Evolutionary conservation across 1,140 invertebrate genomes (phyloP).

Genomic region (Apis mellifera): DNA sequence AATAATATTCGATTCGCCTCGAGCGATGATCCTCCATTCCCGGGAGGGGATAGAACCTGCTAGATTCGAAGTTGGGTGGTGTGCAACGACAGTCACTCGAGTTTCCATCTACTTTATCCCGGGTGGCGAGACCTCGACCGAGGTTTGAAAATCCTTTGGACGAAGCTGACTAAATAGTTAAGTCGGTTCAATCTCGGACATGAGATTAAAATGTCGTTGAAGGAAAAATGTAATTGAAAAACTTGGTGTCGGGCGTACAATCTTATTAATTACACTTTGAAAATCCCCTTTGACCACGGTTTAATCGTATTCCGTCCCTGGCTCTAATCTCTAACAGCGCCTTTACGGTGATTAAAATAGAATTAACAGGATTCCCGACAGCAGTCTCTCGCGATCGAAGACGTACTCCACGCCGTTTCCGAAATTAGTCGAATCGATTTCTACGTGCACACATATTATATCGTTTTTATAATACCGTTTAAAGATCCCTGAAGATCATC

Average conservation of each 20-base stretch:
- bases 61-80: constrained; percentile 27
- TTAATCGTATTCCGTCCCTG: background rate
- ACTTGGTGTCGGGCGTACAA: background rate
- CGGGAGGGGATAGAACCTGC: background rate
- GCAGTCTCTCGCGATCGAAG: too few species aligned
- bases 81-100: constrained; percentile 32
- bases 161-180: background rate
- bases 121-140: constrained; percentile 8
- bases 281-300: too few species aligned
- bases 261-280: background rate
- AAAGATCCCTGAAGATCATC: too few species aligned
- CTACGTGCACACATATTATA: too few species aligned
- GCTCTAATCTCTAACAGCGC: background rate
- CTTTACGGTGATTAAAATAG: background rate
- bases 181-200: background rate
- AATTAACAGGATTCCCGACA: too few species aligned
- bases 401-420: background rate
- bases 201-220: background rate
- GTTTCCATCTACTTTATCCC: constrained; percentile 37
- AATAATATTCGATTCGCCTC: background rate
- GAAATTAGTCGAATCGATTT: background rate
- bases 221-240: constrained; percentile 3
- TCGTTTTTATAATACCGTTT: too few species aligned
- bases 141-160: constrained; percentile 21
- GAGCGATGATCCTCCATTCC: background rate